phyloP scores from a whole-genome alignment of 1,140 invertebrate genomes.

The Psix sp. region DNA sequence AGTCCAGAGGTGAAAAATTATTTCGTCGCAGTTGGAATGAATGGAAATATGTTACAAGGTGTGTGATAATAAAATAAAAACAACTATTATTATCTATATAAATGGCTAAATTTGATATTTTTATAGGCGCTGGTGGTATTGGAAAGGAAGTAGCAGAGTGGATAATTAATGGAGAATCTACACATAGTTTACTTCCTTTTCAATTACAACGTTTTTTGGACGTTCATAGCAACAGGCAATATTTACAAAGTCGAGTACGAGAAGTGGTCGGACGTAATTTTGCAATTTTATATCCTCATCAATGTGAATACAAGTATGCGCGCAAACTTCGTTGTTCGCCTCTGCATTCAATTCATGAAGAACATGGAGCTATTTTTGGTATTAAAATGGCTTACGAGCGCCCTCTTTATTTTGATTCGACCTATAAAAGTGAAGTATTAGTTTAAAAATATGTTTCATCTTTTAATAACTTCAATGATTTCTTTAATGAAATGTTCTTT shows the following conservation, averaged over 20 bases:
- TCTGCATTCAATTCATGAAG: slow-evolving; percentile 86
- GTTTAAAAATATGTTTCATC: slow-evolving; percentile 2
- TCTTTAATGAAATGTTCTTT: slow-evolving; percentile 9
- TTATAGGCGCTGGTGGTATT: slow-evolving; percentile 83
- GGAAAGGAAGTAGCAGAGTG: slow-evolving; percentile 86
- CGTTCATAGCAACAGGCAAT: slow-evolving; percentile 87
- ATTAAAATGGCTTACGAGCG: slow-evolving; percentile 92
- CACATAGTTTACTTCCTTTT: slow-evolving; percentile 81
- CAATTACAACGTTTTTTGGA: slow-evolving; percentile 87
- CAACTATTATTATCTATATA: no score
- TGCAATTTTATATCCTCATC: slow-evolving; percentile 82
- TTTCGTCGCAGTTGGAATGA: slow-evolving; percentile 87
- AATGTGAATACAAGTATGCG: slow-evolving; percentile 82
- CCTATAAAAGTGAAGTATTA: slow-evolving; percentile 72
- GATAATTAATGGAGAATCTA: slow-evolving; percentile 83
- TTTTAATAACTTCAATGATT: no score
- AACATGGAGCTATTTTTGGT: slow-evolving; percentile 86
- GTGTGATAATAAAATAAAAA: background rate
- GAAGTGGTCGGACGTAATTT: slow-evolving; percentile 86
- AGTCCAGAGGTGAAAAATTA: slow-evolving; percentile 87
- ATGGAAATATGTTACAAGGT: slow-evolving; percentile 80
- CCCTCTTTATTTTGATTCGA: slow-evolving; percentile 81
- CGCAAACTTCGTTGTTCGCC: slow-evolving; percentile 87
- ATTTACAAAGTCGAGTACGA: slow-evolving; percentile 84
- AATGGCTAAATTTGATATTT: background rate